A percentile compares a stretch with the other conserved stretches of the same genome.
These are phyloP conservation scores for Ophion ellenae DNA, from an alignment of 2,888 invertebrate genomes.

Conservation along the genomic window DNA sequence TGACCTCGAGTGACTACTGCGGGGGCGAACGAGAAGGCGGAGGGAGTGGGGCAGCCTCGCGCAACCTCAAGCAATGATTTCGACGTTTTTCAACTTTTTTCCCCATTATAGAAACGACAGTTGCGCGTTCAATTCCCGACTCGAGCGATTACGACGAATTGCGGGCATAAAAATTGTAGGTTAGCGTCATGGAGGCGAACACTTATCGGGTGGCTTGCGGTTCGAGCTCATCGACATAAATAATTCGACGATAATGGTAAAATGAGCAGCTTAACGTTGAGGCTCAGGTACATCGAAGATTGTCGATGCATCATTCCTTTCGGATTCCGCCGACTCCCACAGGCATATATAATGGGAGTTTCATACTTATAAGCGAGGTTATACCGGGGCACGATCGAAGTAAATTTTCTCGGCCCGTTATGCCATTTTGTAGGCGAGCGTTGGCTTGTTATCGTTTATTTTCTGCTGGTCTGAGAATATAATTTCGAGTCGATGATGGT, in stretches of 20 bases:
- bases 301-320: not conserved
- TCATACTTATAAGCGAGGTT: not conserved
- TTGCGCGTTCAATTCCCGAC: not conserved
- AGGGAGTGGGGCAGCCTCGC: not conserved
- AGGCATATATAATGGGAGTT: not conserved
- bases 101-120: not conserved
- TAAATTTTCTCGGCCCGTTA: not conserved
- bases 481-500: slow-evolving; percentile 1
- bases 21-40: not conserved
- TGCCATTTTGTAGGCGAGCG: not conserved
- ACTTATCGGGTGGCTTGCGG: not conserved
- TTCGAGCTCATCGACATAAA: not conserved
- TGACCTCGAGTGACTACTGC: not conserved
- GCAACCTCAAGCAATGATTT: not conserved
- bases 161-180: not conserved
- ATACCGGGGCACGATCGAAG: not conserved
- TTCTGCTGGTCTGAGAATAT: not conserved
- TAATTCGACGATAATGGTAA: not conserved
- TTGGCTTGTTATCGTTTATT: slow-evolving; percentile 4
- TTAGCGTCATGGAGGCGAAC: not conserved
- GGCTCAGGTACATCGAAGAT: not conserved
- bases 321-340: not conserved
- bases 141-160: not conserved
- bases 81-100: not conserved
- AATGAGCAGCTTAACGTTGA: not conserved